Percentiles rank a stretch among this genome's conserved stretches.
Conservation (phyloP, 2,797 vertebrate species). For the Oreochromis mossambicus region DNA sequence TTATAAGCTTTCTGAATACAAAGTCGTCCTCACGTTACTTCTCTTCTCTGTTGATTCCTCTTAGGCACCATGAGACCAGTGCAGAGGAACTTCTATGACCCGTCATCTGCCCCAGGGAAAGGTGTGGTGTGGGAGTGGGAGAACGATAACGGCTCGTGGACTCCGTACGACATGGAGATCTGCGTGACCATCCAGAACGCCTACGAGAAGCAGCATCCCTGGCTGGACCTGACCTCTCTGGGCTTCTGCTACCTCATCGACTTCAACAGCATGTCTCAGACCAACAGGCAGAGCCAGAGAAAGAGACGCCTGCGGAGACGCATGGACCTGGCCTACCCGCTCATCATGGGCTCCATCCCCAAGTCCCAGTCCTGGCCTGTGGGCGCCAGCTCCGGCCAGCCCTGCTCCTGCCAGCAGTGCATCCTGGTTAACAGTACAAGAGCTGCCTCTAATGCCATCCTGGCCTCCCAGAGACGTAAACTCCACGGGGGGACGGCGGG, state of each 20-base stretch:
- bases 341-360: constrained; percentile 94
- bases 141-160: constrained; percentile 90
- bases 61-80: constrained; percentile 93
- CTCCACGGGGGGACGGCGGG: constrained; percentile 64
- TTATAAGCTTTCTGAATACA: background rate
- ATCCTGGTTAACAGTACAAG: constrained; percentile 92
- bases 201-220: constrained; percentile 98
- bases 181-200: constrained; percentile 97
- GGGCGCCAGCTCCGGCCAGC: constrained; percentile 85
- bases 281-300: constrained; percentile 92
- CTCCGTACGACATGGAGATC: constrained; percentile 96
- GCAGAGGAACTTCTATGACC: constrained; percentile 94
- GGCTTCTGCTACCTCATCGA: constrained; percentile 97
- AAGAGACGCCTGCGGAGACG: constrained; percentile 88
- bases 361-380: constrained; percentile 97
- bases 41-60: constrained; percentile 9
- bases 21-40: background rate
- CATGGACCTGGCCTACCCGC: constrained; percentile 94
- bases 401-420: constrained; percentile 92
- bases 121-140: constrained; percentile 99
- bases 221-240: constrained; percentile 93
- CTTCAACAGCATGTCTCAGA: constrained; percentile 96
- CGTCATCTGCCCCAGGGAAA: constrained; percentile 92
- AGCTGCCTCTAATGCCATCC: constrained; percentile 90
- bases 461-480: constrained; percentile 89